phyloP scores from a whole-genome alignment of 2,888 invertebrate species.

The Melanostoma scalare region DNA sequence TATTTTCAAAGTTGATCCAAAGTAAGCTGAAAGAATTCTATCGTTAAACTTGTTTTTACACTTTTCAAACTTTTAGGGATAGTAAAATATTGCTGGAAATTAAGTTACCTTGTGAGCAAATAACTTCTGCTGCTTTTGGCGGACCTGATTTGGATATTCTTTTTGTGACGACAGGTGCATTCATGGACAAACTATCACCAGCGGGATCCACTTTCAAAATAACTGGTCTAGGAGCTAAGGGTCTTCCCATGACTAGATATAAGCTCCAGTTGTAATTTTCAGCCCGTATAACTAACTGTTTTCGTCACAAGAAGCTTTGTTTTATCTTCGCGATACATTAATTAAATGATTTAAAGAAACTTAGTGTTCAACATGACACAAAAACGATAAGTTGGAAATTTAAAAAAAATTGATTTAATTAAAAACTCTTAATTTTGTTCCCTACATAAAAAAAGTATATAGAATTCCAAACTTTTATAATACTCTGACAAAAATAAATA shows the following conservation, averaged over 20 bases:
- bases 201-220: slow-evolving; percentile 85
- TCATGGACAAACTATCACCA: slow-evolving; percentile 78
- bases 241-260: slow-evolving; percentile 79
- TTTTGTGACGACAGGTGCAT: slow-evolving; percentile 86
- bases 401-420: too few species aligned
- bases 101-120: slow-evolving; percentile 86
- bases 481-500: too few species aligned
- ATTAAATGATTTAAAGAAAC: too few species aligned
- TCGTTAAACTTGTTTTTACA: not conserved
- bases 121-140: slow-evolving; percentile 89
- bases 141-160: slow-evolving; percentile 86
- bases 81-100: slow-evolving; percentile 85
- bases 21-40: slow-evolving; percentile 75
- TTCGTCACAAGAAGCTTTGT: too few species aligned
- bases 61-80: slow-evolving; percentile 74
- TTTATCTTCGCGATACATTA: too few species aligned
- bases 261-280: slow-evolving; percentile 1
- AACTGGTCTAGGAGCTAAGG: slow-evolving; percentile 84
- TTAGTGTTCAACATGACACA: too few species aligned
- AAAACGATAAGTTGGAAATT: too few species aligned
- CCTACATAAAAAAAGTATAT: too few species aligned
- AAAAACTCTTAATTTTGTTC: too few species aligned
- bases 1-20: slow-evolving; percentile 82
- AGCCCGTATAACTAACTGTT: too few species aligned
- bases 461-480: too few species aligned